Evolutionary conservation across 2,113 vertebrate genomes (phyloP).

Genomic region (Gobius niger): DNA sequence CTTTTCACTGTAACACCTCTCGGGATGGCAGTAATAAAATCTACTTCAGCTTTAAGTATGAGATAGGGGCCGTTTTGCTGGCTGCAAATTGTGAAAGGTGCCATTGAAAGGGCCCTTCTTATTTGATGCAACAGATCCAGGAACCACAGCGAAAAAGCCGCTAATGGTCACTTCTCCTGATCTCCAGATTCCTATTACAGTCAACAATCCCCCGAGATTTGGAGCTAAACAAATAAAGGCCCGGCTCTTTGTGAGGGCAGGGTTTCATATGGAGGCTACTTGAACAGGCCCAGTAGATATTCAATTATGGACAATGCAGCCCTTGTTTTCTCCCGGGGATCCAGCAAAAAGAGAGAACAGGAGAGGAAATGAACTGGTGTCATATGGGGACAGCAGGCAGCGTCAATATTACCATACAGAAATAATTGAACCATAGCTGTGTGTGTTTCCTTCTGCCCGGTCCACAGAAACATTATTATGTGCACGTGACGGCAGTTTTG

Average conservation of each 20-base stretch:
- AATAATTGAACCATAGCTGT: not conserved
- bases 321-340: constrained; percentile 46
- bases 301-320: constrained; percentile 62
- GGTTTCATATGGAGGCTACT: constrained; percentile 55
- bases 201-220: constrained; percentile 54
- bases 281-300: constrained; percentile 59
- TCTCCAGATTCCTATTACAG: constrained; percentile 35
- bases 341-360: constrained; percentile 32
- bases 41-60: constrained; percentile 22
- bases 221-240: constrained; percentile 70
- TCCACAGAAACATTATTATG: too few relatives aligned
- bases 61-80: constrained; percentile 20
- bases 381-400: constrained; percentile 18
- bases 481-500: too few relatives aligned
- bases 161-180: constrained; percentile 11
- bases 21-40: not conserved
- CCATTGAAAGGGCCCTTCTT: constrained; percentile 18
- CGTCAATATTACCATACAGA: not conserved
- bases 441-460: not conserved
- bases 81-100: constrained; percentile 19
- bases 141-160: not conserved
- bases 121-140: not conserved
- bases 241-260: constrained; percentile 56
- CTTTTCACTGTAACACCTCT: not conserved
- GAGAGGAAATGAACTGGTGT: constrained; percentile 34